Percentiles rank a stretch among this genome's conserved stretches.
Conservation (phyloP, 92 coral and sea anemone species). For the Anthopleura xanthogrammica region DNA sequence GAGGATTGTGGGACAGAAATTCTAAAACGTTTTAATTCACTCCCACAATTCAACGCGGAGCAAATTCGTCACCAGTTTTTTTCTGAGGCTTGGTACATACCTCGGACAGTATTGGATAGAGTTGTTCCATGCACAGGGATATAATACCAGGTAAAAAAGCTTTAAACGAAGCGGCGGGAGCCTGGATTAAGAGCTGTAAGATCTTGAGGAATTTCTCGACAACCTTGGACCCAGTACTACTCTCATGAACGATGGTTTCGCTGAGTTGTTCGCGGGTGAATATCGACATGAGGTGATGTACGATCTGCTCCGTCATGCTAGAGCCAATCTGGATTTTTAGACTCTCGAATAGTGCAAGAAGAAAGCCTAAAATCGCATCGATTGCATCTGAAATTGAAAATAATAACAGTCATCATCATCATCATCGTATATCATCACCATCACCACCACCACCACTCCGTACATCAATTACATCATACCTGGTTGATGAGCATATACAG, state of each 20-base stretch:
- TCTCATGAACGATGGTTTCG: conserved; percentile 87
- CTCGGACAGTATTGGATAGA: conserved; percentile 86
- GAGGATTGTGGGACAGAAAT: not conserved
- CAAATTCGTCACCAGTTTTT: not conserved
- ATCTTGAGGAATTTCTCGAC: conserved; percentile 90
- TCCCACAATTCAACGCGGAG: not conserved
- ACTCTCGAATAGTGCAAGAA: conserved; percentile 79
- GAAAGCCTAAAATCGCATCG: conserved; percentile 86
- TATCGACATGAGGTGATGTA: conserved; percentile 79
- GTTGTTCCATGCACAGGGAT: conserved; percentile 88
- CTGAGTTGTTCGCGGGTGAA: conserved; percentile 84
- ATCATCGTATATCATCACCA: not conserved
- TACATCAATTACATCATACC: conserved; percentile 38
- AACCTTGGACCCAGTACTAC: conserved; percentile 85
- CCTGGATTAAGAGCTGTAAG: conserved; percentile 87
- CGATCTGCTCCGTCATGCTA: conserved; percentile 86
- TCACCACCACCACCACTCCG: not conserved
- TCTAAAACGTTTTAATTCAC: not conserved
- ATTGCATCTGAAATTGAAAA: conserved; percentile 61
- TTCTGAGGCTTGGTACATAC: conserved; percentile 30
- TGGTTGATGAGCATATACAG: conserved; percentile 86
- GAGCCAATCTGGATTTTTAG: conserved; percentile 90
- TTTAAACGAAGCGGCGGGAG: conserved; percentile 90
- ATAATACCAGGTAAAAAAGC: conserved; percentile 91
- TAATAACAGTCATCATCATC: not conserved